Evolutionary conservation across 2,113 vertebrate genomes (phyloP).

Genomic region (Lepus americanus): DNA sequence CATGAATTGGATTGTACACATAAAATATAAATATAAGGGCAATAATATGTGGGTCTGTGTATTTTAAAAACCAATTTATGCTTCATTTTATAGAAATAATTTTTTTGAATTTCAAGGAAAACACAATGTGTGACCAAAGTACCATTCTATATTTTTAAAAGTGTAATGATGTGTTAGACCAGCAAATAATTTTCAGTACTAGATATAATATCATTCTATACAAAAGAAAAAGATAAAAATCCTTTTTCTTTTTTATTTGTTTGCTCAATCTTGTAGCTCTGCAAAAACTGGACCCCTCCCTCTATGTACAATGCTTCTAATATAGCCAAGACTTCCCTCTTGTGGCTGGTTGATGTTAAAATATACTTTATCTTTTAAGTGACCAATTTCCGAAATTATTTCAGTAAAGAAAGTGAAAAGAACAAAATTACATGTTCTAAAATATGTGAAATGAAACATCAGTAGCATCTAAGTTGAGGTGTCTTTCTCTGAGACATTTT

Average conservation of each 20-base stretch:
- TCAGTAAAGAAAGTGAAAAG: conserved; percentile 25
- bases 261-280: background rate
- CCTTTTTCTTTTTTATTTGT: background rate
- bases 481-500: background rate
- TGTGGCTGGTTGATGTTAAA: conserved; percentile 80
- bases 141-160: conserved; percentile 28
- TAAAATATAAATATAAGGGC: conserved; percentile 1
- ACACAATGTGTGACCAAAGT: conserved; percentile 28
- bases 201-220: background rate
- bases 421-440: background rate
- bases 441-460: background rate
- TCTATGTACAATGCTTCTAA: conserved; percentile 55
- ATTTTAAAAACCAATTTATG: conserved; percentile 21
- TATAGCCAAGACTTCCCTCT: conserved; percentile 84
- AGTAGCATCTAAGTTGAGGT: background rate
- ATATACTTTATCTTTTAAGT: conserved; percentile 66
- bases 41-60: background rate
- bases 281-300: conserved; percentile 71
- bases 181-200: conserved; percentile 37
- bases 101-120: conserved; percentile 43
- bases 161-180: background rate
- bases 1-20: background rate
- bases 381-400: conserved; percentile 57
- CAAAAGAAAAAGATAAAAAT: background rate
- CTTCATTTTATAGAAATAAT: conserved; percentile 48